Base-by-base conservation (phyloP, 2,888 invertebrate species). In the Eupithecia pulchellata region DNA sequence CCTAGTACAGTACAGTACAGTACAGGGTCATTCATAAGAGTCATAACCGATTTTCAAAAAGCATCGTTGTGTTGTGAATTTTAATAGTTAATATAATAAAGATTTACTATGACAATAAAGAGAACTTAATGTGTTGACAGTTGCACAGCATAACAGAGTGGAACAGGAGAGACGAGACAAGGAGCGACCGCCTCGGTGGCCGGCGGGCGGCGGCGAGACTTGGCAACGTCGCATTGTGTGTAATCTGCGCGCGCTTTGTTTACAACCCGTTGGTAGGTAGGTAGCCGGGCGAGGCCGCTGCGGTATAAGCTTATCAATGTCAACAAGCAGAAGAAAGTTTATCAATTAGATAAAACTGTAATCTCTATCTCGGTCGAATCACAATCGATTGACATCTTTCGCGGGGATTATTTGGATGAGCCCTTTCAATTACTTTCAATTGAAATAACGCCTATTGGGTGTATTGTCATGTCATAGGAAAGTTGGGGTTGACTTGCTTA, bases 231-330 rank as follows among this genome's bases (percentile, higher is more conserved):
- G 89, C 89, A 80, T 78, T 69, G 68, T 82, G 34, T 36, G 61
- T 61, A 61, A 82, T 85, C 83, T 82, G 86, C 86, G 85, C 84
- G 86, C 89, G 89, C 83, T 88, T 91, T 91, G 91, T 91, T 91
- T 91, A 91, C 91, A 88, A 86, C 82, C 66, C 72, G 75, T 66
- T 64, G 77, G 79, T 80, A 80, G 77, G 79, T 80, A 80, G 78
- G 81, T 78, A 69, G 68, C 65, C 81, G 81, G 78, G 67, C 84
- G 87, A 86, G 86, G 85, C 82, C 85, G 85, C 84, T 82, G 82
- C 82, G 82, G 81, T 79, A 80, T 39, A 83, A 80, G 79, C 78
- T 82, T 78, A 80, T 75, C 77, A 73, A 78, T 78, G 72, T 69
- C 72, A 73, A 73, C 72, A 73, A 69, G 57, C 72, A 36, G 62